Evolutionary conservation across 2,888 invertebrate genomes (phyloP).

Genomic region (Netelia inedita): DNA sequence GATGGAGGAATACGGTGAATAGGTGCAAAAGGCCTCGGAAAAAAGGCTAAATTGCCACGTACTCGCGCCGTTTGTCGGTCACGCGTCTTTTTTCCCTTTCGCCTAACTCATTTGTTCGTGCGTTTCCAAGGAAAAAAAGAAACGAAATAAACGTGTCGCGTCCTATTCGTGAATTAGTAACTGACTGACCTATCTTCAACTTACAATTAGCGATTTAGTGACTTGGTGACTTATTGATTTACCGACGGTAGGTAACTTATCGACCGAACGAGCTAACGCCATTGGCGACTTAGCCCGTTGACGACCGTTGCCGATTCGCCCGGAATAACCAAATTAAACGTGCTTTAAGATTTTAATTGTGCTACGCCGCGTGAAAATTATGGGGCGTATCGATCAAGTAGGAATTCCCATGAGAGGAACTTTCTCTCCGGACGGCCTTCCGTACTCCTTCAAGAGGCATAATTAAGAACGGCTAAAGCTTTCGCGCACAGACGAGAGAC

Average conservation of each 20-base stretch:
- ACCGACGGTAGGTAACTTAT: no score
- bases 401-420: slow-evolving; percentile 32
- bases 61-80: slow-evolving; percentile 26
- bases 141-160: not conserved
- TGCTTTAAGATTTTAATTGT: no score
- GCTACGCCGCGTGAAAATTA: not conserved
- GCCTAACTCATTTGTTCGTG: not conserved
- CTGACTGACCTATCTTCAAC: no score
- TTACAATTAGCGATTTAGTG: no score
- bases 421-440: slow-evolving; percentile 1
- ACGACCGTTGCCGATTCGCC: no score
- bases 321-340: no score
- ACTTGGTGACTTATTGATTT: no score
- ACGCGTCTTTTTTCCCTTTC: not conserved
- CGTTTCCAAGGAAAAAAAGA: not conserved
- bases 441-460: not conserved
- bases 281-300: no score
- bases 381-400: slow-evolving; percentile 18
- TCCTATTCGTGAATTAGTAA: not conserved
- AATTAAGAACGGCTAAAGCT: slow-evolving; percentile 29
- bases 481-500: slow-evolving; percentile 39
- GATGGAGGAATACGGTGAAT: slow-evolving; percentile 19
- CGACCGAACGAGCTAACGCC: no score
- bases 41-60: slow-evolving; percentile 1
- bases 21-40: not conserved